phyloP scores from a whole-genome alignment of 2,888 invertebrate genomes.

The Thera obeliscata region DNA sequence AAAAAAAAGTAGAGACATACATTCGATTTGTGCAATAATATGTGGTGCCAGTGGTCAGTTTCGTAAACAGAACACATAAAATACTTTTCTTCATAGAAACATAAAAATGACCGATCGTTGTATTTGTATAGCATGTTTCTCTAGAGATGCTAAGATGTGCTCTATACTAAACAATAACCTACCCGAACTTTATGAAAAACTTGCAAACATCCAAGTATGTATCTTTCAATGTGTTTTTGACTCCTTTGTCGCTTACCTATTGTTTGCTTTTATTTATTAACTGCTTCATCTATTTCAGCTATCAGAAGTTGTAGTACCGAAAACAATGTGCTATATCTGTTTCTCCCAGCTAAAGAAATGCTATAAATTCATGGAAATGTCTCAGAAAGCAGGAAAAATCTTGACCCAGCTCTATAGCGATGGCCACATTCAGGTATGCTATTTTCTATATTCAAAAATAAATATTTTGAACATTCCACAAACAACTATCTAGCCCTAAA shows the following conservation, averaged over 20 bases:
- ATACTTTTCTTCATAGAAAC: too few relatives aligned
- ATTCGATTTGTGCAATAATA: too few relatives aligned
- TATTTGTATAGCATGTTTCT: slow-evolving; percentile 19
- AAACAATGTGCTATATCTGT: slow-evolving; percentile 28
- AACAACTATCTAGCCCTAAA: too few relatives aligned
- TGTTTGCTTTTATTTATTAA: background rate
- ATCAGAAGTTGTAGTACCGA: slow-evolving; percentile 2
- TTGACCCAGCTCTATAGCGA: slow-evolving; percentile 4
- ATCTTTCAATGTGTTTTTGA: background rate
- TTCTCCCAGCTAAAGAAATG: slow-evolving; percentile 26
- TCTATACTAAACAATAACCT: slow-evolving; percentile 5
- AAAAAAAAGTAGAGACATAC: too few relatives aligned
- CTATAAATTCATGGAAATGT: slow-evolving; percentile 21
- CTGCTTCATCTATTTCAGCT: slow-evolving; percentile 15
- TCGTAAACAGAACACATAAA: too few relatives aligned
- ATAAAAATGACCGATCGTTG: slow-evolving; percentile 10
- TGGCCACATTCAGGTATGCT: slow-evolving; percentile 6
- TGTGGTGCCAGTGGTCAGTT: too few relatives aligned
- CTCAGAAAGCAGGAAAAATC: slow-evolving; percentile 16
- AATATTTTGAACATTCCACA: too few relatives aligned
- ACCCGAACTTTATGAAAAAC: slow-evolving; percentile 10
- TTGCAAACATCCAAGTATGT: slow-evolving; percentile 13
- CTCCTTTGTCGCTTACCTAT: background rate
- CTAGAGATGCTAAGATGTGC: slow-evolving; percentile 7
- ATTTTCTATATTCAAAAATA: too few relatives aligned